phyloP scores from a whole-genome alignment of 1,140 invertebrate genomes.

The Drosophila watanabei region DNA sequence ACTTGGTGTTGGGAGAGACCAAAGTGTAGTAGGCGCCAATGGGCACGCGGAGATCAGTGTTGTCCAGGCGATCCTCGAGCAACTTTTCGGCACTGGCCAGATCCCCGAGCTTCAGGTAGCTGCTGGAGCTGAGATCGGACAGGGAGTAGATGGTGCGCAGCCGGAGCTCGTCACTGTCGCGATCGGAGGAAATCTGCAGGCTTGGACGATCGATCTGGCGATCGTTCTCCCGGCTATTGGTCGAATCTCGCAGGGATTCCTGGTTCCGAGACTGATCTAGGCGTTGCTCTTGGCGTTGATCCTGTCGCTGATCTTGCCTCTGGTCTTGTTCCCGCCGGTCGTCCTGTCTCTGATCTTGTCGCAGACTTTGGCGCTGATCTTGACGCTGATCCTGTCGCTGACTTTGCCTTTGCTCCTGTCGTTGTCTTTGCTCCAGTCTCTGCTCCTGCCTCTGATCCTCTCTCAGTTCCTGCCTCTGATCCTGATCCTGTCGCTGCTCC shows the following conservation, averaged over 20 bases:
- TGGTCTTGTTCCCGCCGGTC: neutral
- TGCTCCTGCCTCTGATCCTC: conserved; percentile 19
- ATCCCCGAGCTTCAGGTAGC: conserved; percentile 70
- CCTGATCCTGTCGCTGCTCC: conserved; percentile 24
- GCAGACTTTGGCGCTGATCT: conserved; percentile 1
- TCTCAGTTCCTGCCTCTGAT: conserved; percentile 9
- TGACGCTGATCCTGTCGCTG: conserved; percentile 1
- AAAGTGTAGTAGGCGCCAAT: conserved; percentile 72
- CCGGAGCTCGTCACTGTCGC: conserved; percentile 33
- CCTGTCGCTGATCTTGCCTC: neutral
- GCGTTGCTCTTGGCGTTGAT: neutral
- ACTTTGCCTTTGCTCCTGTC: conserved; percentile 12
- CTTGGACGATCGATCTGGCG: conserved; percentile 25
- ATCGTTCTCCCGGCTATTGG: conserved; percentile 17
- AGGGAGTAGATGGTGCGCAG: conserved; percentile 68
- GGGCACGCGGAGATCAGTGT: conserved; percentile 61
- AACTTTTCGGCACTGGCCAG: conserved; percentile 46
- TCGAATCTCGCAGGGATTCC: conserved; percentile 9
- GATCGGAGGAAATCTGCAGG: conserved; percentile 14
- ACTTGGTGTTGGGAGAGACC: conserved; percentile 65
- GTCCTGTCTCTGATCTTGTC: neutral
- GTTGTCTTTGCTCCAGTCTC: neutral
- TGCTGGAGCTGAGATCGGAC: conserved; percentile 63
- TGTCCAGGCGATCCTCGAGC: conserved; percentile 39
- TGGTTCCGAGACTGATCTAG: conserved; percentile 14